These are phyloP conservation scores for Acleris holmiana DNA, from an alignment of 2,888 invertebrate genomes.

Conservation along the genomic window DNA sequence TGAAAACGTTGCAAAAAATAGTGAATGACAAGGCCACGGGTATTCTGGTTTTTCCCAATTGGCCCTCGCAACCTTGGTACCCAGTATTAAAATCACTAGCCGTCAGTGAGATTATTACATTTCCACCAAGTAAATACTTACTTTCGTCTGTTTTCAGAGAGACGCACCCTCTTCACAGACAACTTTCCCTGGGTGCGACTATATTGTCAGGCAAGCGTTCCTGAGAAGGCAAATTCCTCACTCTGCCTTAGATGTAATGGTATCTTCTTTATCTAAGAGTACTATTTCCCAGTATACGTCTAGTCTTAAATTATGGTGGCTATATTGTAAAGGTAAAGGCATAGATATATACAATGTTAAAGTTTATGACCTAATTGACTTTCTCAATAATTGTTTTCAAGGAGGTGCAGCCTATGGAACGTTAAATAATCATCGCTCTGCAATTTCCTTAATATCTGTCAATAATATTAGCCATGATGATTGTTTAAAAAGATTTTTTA, in stretches of 20 bases:
- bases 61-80: too few species aligned
- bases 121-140: constrained; percentile 2
- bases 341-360: not conserved
- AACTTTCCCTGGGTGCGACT: constrained; percentile 7
- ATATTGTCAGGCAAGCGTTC: constrained; percentile 11
- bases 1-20: too few species aligned
- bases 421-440: too few species aligned
- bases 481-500: constrained; percentile 18
- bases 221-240: constrained; percentile 4
- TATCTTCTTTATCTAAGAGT: constrained; percentile 11
- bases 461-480: constrained; percentile 1
- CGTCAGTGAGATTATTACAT: not conserved
- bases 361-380: not conserved
- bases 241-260: constrained; percentile 7
- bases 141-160: constrained; percentile 10
- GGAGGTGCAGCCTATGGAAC: too few species aligned
- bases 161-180: not conserved
- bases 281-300: constrained; percentile 1
- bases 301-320: constrained; percentile 7
- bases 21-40: too few species aligned
- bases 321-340: not conserved
- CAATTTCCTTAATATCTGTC: constrained; percentile 10
- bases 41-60: too few species aligned
- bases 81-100: too few species aligned
- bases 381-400: constrained; percentile 5